Conservation (phyloP, 2,797 vertebrate species). For the Spinus pinus region DNA sequence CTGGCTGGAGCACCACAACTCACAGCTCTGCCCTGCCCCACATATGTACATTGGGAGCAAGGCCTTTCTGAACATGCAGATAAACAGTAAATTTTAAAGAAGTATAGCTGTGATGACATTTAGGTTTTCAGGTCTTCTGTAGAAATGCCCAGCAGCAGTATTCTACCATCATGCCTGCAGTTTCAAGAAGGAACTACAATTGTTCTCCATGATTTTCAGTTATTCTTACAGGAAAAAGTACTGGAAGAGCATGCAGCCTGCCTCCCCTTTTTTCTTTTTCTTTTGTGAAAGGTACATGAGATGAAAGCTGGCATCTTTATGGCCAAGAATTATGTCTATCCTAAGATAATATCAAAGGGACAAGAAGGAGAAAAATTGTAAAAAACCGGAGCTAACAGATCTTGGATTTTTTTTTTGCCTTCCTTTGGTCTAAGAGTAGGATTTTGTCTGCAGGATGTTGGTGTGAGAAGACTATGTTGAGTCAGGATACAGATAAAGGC, state of each 20-base stretch:
- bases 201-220: not conserved
- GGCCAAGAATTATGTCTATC: not conserved
- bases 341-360: not conserved
- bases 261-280: accelerated
- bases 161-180: not conserved
- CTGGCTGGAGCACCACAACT: not conserved
- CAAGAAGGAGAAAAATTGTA: not conserved
- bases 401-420: not conserved
- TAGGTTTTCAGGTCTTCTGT: not conserved
- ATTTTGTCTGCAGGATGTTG: not conserved
- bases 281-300: not conserved
- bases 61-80: not conserved
- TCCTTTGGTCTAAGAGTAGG: not conserved
- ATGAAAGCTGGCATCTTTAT: not conserved
- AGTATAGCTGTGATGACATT: not conserved
- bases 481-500: not conserved
- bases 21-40: not conserved
- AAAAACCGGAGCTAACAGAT: not conserved
- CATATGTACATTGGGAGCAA: not conserved
- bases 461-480: not conserved
- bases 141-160: not conserved
- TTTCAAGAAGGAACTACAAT: not conserved
- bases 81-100: not conserved
- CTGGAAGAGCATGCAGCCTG: not conserved
- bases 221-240: not conserved